phyloP scores from a whole-genome alignment of 2,797 vertebrate species.

The Rhinoraja longicauda region DNA sequence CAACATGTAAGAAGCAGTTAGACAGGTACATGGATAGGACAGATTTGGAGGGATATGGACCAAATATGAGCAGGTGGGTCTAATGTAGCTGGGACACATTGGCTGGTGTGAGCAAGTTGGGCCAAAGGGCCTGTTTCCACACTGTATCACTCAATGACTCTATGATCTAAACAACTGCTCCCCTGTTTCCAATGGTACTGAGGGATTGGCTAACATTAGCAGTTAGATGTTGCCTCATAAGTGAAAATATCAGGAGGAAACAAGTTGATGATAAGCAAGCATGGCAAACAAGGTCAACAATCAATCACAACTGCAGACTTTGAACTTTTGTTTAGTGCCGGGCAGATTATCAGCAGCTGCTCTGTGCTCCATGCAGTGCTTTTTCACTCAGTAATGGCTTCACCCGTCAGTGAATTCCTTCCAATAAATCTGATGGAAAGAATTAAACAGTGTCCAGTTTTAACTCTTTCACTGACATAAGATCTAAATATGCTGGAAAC shows the following conservation, averaged over 20 bases:
- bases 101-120: no score
- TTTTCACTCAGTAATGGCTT: not conserved
- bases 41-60: no score
- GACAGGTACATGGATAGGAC: no score
- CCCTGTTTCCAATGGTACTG: not conserved
- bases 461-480: not conserved
- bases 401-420: not conserved
- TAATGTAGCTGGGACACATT: no score
- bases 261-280: not conserved
- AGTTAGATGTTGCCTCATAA: not conserved
- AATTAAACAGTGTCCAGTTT: not conserved
- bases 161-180: no score
- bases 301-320: conserved; percentile 20
- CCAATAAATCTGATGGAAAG: not conserved
- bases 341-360: not conserved
- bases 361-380: not conserved
- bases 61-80: no score
- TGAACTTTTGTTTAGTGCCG: not conserved
- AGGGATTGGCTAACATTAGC: not conserved
- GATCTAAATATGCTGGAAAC: not conserved
- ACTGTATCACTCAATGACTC: no score
- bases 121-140: no score
- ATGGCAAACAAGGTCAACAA: not conserved
- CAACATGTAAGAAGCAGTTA: no score
- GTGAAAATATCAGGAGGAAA: not conserved